Conservation (phyloP, 2,797 vertebrate species). For the Danio kyathit region DNA sequence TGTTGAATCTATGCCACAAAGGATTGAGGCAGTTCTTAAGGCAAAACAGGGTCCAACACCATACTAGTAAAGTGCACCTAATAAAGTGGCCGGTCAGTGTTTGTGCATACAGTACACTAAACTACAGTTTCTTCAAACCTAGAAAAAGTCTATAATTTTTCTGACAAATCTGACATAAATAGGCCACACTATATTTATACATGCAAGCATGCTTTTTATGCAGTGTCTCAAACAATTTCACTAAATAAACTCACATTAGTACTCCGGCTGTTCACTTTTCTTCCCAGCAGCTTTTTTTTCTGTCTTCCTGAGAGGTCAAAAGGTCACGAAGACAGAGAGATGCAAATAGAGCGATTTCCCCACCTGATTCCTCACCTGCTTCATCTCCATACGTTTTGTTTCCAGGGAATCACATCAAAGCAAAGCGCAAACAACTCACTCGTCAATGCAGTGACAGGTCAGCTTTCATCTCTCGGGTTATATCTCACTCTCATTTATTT, state of each 20-base stretch:
- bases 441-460: conserved; percentile 52
- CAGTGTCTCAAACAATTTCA: neutral
- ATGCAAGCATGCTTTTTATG: neutral
- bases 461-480: conserved; percentile 62
- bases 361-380: conserved; percentile 35
- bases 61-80: too few relatives aligned
- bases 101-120: too few relatives aligned
- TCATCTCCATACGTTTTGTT: conserved; percentile 58
- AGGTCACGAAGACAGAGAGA: conserved; percentile 31
- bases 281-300: conserved; percentile 5
- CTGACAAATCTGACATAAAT: neutral
- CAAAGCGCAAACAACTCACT: conserved; percentile 33
- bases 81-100: too few relatives aligned
- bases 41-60: too few relatives aligned
- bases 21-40: too few relatives aligned
- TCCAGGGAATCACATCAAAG: conserved; percentile 60
- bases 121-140: too few relatives aligned
- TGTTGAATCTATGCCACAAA: too few relatives aligned
- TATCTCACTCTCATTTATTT: conserved; percentile 58
- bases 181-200: conserved; percentile 1
- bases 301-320: conserved; percentile 31
- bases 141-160: too few relatives aligned
- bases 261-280: conserved; percentile 5
- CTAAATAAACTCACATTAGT: conserved; percentile 1
- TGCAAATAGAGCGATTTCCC: conserved; percentile 22